Evolutionary conservation across 2,888 invertebrate species (phyloP).

Genomic region (Lasioglossum oenotherae): DNA sequence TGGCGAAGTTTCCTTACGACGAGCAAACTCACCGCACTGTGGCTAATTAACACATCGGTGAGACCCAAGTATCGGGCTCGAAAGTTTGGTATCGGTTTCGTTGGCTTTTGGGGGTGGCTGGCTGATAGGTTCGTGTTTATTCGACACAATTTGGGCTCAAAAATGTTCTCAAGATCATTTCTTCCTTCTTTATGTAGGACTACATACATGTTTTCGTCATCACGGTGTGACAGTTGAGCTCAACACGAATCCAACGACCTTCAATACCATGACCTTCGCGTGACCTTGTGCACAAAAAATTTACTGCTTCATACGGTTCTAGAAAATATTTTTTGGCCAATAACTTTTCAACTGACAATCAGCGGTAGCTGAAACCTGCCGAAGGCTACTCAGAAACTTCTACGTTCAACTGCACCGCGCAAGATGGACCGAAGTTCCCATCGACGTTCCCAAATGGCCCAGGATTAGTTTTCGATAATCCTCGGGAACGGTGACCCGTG

Average conservation of each 20-base stretch:
- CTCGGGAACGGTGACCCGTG: background rate
- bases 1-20: conserved; percentile 26
- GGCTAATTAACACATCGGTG: conserved; percentile 31
- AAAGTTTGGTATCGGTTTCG: background rate
- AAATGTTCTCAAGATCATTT: too few species aligned
- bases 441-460: background rate
- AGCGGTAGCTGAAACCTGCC: background rate
- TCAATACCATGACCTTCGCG: too few species aligned
- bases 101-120: background rate
- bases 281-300: too few species aligned
- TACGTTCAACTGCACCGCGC: background rate
- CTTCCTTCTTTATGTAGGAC: too few species aligned
- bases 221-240: too few species aligned
- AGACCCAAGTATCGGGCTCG: background rate
- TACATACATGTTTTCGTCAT: too few species aligned
- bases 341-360: background rate
- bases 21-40: conserved; percentile 15
- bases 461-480: conserved; percentile 2
- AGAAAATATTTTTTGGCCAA: background rate
- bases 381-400: background rate
- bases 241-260: too few species aligned
- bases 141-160: background rate
- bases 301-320: background rate
- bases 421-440: background rate
- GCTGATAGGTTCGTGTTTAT: background rate